Evolutionary conservation across 1,140 invertebrate species (phyloP).

Genomic region (Drepana arcuata): DNA sequence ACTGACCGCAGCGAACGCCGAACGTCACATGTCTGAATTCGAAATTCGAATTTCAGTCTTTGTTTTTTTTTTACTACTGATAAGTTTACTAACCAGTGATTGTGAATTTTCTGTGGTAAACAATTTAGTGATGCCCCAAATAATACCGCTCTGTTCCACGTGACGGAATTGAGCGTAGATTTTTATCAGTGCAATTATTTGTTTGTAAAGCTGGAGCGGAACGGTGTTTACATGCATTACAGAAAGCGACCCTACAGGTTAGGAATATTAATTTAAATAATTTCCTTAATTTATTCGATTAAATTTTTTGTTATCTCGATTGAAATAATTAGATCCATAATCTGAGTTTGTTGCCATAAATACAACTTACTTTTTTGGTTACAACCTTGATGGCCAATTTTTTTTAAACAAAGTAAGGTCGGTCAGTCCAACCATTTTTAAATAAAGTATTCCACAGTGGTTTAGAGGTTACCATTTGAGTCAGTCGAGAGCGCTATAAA

Average conservation of each 20-base stretch:
- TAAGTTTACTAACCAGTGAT: neutral
- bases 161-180: slow-evolving; percentile 19
- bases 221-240: slow-evolving; percentile 65
- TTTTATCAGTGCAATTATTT: slow-evolving; percentile 22
- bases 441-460: too few relatives aligned
- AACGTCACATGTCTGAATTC: slow-evolving; percentile 7
- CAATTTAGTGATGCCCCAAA: slow-evolving; percentile 23
- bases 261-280: too few relatives aligned
- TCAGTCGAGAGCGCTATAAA: slow-evolving; percentile 1
- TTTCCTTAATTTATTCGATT: too few relatives aligned
- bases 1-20: slow-evolving; percentile 30
- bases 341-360: too few relatives aligned
- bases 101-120: neutral
- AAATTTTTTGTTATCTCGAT: too few relatives aligned
- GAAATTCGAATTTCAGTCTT: slow-evolving; percentile 16
- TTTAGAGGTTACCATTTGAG: too few relatives aligned
- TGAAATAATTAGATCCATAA: too few relatives aligned
- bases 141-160: slow-evolving; percentile 16
- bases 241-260: slow-evolving; percentile 66
- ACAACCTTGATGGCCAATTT: too few relatives aligned
- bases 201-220: slow-evolving; percentile 61
- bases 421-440: too few relatives aligned
- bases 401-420: too few relatives aligned
- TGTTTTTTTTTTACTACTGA: slow-evolving; percentile 9
- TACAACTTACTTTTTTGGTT: too few relatives aligned